These are phyloP conservation scores for Apomyelois bistriatella DNA, from an alignment of 2,888 invertebrate genomes.

Conservation along the genomic window DNA sequence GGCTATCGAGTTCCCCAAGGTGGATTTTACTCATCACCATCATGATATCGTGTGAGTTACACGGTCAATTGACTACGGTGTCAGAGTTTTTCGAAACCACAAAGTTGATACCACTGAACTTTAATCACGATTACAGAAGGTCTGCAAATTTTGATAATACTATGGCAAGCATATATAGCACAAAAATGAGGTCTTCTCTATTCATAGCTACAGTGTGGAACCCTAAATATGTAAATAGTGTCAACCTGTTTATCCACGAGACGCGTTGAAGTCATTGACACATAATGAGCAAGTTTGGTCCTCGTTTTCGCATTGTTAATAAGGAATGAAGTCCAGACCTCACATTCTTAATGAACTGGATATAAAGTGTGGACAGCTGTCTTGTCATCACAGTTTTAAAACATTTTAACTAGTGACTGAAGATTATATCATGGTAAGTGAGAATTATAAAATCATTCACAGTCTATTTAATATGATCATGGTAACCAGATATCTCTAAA, in stretches of 20 bases:
- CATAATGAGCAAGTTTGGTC: constrained; percentile 33
- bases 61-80: too few relatives aligned
- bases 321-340: constrained; percentile 74
- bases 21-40: too few relatives aligned
- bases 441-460: not conserved
- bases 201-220: not conserved
- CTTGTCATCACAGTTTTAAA: constrained; percentile 53
- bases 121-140: too few relatives aligned
- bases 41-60: too few relatives aligned
- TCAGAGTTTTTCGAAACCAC: too few relatives aligned
- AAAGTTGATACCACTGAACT: too few relatives aligned
- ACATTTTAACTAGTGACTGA: constrained; percentile 46
- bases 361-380: constrained; percentile 66
- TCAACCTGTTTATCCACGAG: constrained; percentile 11
- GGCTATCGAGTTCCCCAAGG: too few relatives aligned
- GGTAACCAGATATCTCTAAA: too few relatives aligned
- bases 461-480: not conserved
- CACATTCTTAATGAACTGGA: constrained; percentile 70
- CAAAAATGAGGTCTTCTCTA: not conserved
- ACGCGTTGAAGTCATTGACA: constrained; percentile 45
- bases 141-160: too few relatives aligned
- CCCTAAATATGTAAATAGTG: constrained; percentile 13
- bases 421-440: constrained; percentile 65
- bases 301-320: constrained; percentile 54
- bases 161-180: too few relatives aligned